Evolutionary conservation across 1,140 invertebrate species (phyloP).

Genomic region (Zelostemma sp.): DNA sequence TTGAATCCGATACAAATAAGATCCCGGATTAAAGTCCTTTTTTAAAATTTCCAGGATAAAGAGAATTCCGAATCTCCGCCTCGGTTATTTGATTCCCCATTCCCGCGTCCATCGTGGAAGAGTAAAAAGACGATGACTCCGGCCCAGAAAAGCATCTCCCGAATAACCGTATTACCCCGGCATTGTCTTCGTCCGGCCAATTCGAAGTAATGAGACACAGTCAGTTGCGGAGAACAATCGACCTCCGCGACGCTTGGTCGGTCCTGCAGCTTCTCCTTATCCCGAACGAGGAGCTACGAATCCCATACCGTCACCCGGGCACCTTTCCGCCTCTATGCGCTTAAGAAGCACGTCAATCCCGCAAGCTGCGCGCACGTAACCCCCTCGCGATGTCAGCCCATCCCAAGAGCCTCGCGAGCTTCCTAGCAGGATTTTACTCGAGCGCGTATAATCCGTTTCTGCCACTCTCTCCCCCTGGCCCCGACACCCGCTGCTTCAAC

Average conservation of each 20-base stretch:
- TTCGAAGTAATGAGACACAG: conserved; percentile 68
- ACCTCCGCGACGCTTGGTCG: conserved; percentile 40
- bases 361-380: conserved; percentile 38
- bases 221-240: conserved; percentile 66
- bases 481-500: neutral
- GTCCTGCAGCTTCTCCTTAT: neutral
- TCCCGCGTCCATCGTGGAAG: neutral
- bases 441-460: conserved; percentile 30
- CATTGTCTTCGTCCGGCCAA: conserved; percentile 66
- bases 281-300: conserved; percentile 22
- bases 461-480: conserved; percentile 11
- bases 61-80: too few relatives aligned
- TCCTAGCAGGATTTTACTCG: conserved; percentile 29
- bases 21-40: neutral
- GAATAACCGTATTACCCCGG: conserved; percentile 64
- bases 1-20: neutral
- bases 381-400: conserved; percentile 12
- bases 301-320: neutral
- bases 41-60: too few relatives aligned
- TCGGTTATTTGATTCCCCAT: neutral
- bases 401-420: conserved; percentile 15
- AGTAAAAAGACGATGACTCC: conserved; percentile 13
- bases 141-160: conserved; percentile 20
- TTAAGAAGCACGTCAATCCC: conserved; percentile 58
- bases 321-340: conserved; percentile 44